Conservation (phyloP, 2,888 invertebrate genomes). For the Rotaria socialis region DNA sequence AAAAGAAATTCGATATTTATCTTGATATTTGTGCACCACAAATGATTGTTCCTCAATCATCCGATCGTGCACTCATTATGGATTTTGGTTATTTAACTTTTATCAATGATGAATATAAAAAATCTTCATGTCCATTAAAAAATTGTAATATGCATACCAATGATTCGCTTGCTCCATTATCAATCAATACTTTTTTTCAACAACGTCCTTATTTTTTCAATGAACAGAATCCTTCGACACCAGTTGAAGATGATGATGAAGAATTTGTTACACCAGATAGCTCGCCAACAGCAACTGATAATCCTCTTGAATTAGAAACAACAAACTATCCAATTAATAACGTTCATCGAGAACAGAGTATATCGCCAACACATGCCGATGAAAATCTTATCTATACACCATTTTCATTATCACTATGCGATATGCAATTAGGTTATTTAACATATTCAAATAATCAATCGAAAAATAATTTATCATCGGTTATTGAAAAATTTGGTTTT, state of each 20-base stretch:
- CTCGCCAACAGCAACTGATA: neutral
- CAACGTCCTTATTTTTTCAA: slow-evolving; percentile 28
- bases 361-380: neutral
- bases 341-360: neutral
- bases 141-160: slow-evolving; percentile 25
- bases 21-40: slow-evolving; percentile 36
- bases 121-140: slow-evolving; percentile 26
- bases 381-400: neutral
- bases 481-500: slow-evolving; percentile 25
- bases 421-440: slow-evolving; percentile 1
- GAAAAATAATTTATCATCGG: neutral
- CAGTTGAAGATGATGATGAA: neutral
- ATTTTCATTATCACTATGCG: slow-evolving; percentile 35
- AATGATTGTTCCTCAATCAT: slow-evolving; percentile 23
- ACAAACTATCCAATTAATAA: neutral
- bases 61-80: neutral
- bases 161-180: neutral
- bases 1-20: slow-evolving; percentile 14
- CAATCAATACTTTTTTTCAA: neutral
- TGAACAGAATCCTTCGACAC: neutral
- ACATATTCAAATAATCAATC: neutral
- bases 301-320: neutral
- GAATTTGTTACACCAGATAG: slow-evolving; percentile 5
- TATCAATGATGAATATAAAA: slow-evolving; percentile 34
- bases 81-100: slow-evolving; percentile 33